Evolutionary conservation across 2,113 vertebrate species (phyloP).

Genomic region (Polyodon spathula): DNA sequence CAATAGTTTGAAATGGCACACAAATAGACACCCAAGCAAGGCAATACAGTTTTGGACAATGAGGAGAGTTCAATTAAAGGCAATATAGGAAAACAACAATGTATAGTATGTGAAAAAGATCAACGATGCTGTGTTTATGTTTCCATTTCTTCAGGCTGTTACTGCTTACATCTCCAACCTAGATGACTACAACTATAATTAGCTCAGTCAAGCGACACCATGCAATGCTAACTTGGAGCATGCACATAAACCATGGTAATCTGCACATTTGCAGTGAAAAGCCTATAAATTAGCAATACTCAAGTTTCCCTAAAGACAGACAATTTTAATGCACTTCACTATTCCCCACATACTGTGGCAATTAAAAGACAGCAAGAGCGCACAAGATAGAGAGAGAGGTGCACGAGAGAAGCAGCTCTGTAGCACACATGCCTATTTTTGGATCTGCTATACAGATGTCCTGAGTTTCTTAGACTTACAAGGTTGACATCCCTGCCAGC

Average conservation of each 20-base stretch:
- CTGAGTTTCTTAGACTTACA: conserved; percentile 47
- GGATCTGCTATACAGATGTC: conserved; percentile 66
- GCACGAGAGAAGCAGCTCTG: conserved; percentile 18
- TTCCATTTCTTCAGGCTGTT: neutral
- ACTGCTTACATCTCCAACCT: no score
- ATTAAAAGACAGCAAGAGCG: conserved; percentile 51
- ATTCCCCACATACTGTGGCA: conserved; percentile 52
- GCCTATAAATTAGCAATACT: neutral
- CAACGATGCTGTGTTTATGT: neutral
- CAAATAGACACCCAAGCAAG: no score
- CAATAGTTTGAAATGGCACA: no score
- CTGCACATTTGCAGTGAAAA: neutral
- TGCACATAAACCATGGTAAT: neutral
- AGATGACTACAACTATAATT: neutral
- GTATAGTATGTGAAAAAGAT: neutral
- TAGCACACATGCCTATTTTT: conserved; percentile 44
- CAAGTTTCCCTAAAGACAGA: neutral
- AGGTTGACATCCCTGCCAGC: conserved; percentile 57
- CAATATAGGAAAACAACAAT: neutral
- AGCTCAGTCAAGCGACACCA: neutral
- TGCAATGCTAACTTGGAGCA: neutral
- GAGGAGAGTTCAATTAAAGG: neutral
- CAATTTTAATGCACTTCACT: conserved; percentile 37
- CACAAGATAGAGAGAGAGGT: conserved; percentile 47
- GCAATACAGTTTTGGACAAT: no score